Base-by-base conservation (phyloP, 92 coral and sea anemone species). In the Isaurus tuberculatus region DNA sequence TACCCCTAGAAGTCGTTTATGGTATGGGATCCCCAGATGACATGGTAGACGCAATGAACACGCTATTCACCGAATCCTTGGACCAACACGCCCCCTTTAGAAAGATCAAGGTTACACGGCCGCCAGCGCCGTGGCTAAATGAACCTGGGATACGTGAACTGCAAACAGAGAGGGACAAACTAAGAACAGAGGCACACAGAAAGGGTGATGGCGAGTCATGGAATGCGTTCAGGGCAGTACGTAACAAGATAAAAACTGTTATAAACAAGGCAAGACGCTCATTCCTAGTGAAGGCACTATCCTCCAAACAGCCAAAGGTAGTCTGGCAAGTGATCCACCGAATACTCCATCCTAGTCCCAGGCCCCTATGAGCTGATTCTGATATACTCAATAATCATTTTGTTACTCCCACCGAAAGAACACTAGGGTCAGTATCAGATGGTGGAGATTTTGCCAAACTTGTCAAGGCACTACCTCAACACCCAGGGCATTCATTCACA, bases 81-180 rank as follows among this genome's bases (percentile, higher is more conserved):
- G 88, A 88, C 44, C 82, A 89, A 42, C 95, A 89, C 68, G 85
- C 85, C 30, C 90, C 92, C 34, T 75, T 86, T 27, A 64, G 68
- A 31, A 57, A 86, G 77, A 88, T 73, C 16, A 89, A 86, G 65
- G 88, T 92, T 37, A 86, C 95, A 28, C 91, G 92, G 36, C 92
- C 91, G 14, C 89, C 91, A 30, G 92, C 92, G 19, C 95, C 91
- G 19, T 92, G 92, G 92, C 57, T 88, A 83, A 69, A 70, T n/a
- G 51, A 64, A 26, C 68, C 67, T 23, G 90, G 87, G 68, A 91
- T 88, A 16, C 88, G 89, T 43, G 66, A 78, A 64, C 66, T 88
- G 13, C 92, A 88, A 69, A 5, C 70, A n/a, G 89, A 82, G 69
- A 80, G 95, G 75, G 81, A 85, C 64, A 64, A 43, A 37, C 29